A percentile compares a stretch with the other conserved stretches of the same genome.
phyloP scores from a whole-genome alignment of 2,888 invertebrate genomes.

The Norana najaformis region DNA sequence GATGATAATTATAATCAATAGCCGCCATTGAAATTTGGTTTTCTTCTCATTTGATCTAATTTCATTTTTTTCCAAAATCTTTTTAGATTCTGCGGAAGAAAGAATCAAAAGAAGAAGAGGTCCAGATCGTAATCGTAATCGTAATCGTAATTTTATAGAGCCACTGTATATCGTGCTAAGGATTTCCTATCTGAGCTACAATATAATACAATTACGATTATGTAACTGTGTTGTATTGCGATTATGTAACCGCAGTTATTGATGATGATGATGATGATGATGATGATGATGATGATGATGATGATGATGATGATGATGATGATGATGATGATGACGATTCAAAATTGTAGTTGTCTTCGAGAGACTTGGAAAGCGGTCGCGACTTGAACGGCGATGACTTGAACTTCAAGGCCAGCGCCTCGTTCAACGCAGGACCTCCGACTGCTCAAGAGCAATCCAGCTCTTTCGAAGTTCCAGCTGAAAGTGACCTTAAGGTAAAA shows the following conservation, averaged over 20 bases:
- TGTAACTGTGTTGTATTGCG: no score
- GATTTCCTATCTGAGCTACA: no score
- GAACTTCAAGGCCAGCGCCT: not conserved
- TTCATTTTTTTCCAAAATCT: not conserved
- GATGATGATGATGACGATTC: no score
- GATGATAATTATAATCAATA: no score
- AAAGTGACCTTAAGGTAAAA: not conserved
- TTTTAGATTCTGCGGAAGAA: not conserved
- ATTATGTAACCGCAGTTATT: no score
- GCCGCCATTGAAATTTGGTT: no score
- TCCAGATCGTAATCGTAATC: not conserved
- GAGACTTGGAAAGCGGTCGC: not conserved
- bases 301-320: not conserved
- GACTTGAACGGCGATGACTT: not conserved
- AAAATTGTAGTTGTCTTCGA: not conserved
- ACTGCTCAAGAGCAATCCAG: no score
- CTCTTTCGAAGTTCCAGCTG: not conserved
- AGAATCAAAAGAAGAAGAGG: conserved; percentile 6
- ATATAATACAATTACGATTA: no score
- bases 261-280: not conserved
- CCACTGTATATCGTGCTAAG: no score
- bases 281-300: not conserved
- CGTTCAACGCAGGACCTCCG: no score
- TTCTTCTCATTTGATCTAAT: not conserved
- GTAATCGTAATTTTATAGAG: no score